phyloP scores from a whole-genome alignment of 2,113 vertebrate genomes.

The Drymodes brunneopygia region DNA sequence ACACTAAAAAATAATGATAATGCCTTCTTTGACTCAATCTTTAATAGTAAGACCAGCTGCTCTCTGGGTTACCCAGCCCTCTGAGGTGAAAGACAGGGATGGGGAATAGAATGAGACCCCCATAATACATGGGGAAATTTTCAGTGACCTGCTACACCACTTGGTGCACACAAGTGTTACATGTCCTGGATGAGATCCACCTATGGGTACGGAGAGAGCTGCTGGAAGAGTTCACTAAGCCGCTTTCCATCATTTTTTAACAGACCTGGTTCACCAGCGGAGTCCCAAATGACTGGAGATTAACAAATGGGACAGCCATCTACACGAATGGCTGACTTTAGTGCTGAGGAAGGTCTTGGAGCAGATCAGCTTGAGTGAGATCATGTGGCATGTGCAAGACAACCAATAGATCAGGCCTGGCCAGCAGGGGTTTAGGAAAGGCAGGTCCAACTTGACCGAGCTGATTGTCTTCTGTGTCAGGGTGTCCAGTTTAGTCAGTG shows the following conservation, averaged over 20 bases:
- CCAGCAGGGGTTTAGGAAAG: neutral
- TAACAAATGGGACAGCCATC: neutral
- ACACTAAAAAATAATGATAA: no score
- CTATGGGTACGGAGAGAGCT: neutral
- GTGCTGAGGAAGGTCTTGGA: neutral
- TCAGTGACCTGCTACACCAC: neutral
- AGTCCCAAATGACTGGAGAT: neutral
- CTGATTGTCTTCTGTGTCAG: neutral
- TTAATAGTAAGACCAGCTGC: no score
- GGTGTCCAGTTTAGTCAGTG: neutral
- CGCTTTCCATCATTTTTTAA: neutral
- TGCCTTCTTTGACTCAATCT: no score
- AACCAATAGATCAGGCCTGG: neutral
- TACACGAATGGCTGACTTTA: neutral
- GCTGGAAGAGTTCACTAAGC: neutral
- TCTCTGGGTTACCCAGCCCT: no score
- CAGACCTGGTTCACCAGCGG: neutral
- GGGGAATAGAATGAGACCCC: neutral
- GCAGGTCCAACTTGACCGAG: neutral
- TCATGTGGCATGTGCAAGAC: rapidly evolving
- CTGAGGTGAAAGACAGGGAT: neutral
- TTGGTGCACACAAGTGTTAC: neutral
- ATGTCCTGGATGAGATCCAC: neutral
- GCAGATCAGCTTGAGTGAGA: neutral
- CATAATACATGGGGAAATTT: neutral